Percentiles rank a stretch among this genome's conserved stretches.
phyloP scores from a whole-genome alignment of 2,888 invertebrate species.

The Amphipoea oculea region DNA sequence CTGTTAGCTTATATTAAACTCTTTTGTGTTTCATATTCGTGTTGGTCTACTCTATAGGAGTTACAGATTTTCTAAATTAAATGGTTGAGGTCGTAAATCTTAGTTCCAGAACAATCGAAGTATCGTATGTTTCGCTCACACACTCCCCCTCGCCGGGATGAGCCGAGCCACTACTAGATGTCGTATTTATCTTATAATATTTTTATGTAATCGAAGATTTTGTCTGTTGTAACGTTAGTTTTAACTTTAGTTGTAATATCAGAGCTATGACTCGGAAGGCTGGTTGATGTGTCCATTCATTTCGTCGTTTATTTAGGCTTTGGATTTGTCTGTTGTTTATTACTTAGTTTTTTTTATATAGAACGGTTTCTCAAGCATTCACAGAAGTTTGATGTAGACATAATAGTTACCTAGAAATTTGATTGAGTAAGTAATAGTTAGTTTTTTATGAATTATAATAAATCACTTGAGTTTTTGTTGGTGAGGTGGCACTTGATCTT shows the following conservation, averaged over 20 bases:
- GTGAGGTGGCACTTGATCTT: slow-evolving; percentile 50
- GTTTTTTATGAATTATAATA: slow-evolving; percentile 51
- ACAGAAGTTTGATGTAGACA: slow-evolving; percentile 54
- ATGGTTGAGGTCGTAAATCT: slow-evolving; percentile 48
- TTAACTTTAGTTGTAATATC: slow-evolving; percentile 78
- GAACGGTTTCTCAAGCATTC: slow-evolving; percentile 52
- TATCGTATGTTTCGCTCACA: slow-evolving; percentile 33
- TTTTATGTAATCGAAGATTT: slow-evolving; percentile 67
- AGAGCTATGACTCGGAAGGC: slow-evolving; percentile 83
- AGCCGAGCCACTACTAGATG: slow-evolving; percentile 42
- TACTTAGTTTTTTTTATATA: slow-evolving; percentile 55
- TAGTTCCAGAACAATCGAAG: slow-evolving; percentile 32
- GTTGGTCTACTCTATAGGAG: slow-evolving; percentile 35
- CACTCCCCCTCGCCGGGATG: slow-evolving; percentile 21
- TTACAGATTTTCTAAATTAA: slow-evolving; percentile 47
- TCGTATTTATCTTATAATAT: slow-evolving; percentile 59
- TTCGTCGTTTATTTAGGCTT: slow-evolving; percentile 64
- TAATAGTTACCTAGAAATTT: slow-evolving; percentile 65
- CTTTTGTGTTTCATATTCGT: slow-evolving; percentile 57
- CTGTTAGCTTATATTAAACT: slow-evolving; percentile 62
- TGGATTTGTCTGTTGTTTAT: slow-evolving; percentile 65
- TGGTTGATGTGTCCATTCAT: slow-evolving; percentile 88
- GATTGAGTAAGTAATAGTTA: slow-evolving; percentile 60
- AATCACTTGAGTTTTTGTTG: slow-evolving; percentile 58
- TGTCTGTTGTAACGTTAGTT: slow-evolving; percentile 79